phyloP scores from a whole-genome alignment of 2,888 invertebrate species.

The Ochropacha duplaris region DNA sequence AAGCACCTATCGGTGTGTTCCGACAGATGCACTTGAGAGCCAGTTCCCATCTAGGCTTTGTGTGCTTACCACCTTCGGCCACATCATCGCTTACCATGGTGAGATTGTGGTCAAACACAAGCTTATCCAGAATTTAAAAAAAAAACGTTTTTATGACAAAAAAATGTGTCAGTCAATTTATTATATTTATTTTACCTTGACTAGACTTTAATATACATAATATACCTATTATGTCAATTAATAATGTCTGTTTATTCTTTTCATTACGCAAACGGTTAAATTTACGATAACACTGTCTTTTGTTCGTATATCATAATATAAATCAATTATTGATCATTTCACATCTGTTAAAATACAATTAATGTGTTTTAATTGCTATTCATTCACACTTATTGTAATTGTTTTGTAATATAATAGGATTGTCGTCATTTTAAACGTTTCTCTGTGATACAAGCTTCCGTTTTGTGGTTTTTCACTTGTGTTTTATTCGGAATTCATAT shows the following conservation, averaged over 20 bases:
- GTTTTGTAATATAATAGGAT: not conserved
- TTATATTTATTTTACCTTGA: not conserved
- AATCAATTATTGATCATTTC: not conserved
- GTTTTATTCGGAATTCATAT: no score
- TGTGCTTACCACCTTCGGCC: no score
- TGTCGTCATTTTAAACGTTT: not conserved
- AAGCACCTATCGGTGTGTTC: no score
- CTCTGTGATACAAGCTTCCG: not conserved
- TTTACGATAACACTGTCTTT: not conserved
- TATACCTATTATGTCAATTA: not conserved
- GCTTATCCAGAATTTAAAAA: no score
- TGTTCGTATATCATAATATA: not conserved
- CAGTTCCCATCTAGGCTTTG: no score
- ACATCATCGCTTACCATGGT: no score
- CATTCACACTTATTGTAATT: not conserved
- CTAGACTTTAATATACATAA: not conserved
- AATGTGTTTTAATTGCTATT: not conserved
- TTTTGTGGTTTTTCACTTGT: no score
- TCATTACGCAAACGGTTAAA: not conserved
- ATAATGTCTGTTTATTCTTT: not conserved
- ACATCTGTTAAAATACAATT: not conserved
- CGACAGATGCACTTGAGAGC: no score
- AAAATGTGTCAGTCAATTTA: not conserved
- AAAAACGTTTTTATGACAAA: no score
- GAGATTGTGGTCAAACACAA: no score